Base-by-base conservation (phyloP, 2,797 vertebrate species). In the Sciurus vulgaris region DNA sequence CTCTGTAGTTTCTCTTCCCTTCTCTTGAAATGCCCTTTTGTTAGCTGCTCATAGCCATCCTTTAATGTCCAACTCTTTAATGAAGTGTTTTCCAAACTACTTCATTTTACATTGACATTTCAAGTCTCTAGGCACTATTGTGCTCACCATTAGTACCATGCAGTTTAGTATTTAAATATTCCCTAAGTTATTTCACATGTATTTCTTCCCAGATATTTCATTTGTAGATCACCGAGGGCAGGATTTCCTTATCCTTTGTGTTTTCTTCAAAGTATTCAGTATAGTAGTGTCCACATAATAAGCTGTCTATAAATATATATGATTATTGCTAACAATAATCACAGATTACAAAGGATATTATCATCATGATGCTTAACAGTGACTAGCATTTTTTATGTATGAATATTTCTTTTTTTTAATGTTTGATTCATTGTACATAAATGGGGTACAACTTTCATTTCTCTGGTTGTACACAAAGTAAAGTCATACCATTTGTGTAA, bases 221-320 rank as follows among this genome's bases (percentile, higher is more conserved):
- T 74, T 78, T 84, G 24, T 78, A 81, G 44, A 7, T 81, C 41
- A 76, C 35, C 77, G 86, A 92, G 77, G 33, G 47, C 7, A 82
- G 15, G 0, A 35, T 95, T 18, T 81, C 33, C 7, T 69, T 73
- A 91, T 72, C 18, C 38, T 88, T 92, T 83, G 41, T 89, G n/a
- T 94, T 96, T 92, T 63, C 30, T 47, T 96, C 56, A 72, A 3
- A 85, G 5, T 76, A 41, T 59, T 92, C 95, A 95, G 65, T 86
- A 51, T 69, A 82, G n/a, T 63, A 18, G 49, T 91, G 59, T 17
- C 12, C 74, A 67, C n/a, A 61, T 72, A 90, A 77, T 74, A 83
- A 69, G 1, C 6, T 63, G 8, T 85, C 63, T 41, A 14, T 93
- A 59, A 89, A 54, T 78, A 86, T 70, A 83, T 70, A 89, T 93